phyloP scores from a whole-genome alignment of 2,113 vertebrate species.

The Nicator chloris region DNA sequence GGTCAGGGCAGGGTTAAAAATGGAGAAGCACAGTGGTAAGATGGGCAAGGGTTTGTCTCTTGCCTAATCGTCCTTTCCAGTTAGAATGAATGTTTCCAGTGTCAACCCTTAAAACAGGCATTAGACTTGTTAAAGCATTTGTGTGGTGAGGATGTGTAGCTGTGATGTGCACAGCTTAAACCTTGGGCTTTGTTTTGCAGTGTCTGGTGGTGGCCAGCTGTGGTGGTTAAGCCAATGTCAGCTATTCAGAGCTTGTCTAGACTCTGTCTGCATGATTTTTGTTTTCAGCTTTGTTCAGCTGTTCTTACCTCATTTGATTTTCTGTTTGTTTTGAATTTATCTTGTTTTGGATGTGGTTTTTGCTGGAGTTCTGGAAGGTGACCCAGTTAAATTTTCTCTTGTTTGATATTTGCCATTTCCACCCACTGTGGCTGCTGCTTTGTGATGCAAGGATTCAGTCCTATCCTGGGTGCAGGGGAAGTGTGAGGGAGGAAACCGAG shows the following conservation, averaged over 20 bases:
- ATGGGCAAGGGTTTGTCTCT: background rate
- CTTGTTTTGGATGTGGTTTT: background rate
- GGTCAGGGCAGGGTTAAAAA: background rate
- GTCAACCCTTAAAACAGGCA: background rate
- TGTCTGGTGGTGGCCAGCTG: background rate
- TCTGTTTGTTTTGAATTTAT: background rate
- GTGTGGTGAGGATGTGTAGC: background rate
- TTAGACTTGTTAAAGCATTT: background rate
- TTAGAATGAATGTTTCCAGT: background rate
- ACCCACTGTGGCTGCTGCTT: background rate
- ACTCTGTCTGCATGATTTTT: background rate
- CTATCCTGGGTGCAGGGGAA: background rate
- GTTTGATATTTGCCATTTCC: background rate
- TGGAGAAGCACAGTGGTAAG: background rate
- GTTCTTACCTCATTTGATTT: background rate
- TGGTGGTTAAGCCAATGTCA: background rate
- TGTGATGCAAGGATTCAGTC: background rate
- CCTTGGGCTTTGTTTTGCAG: background rate
- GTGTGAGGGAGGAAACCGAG: background rate
- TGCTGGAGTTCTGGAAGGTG: background rate
- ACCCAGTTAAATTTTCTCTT: background rate
- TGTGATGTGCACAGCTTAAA: background rate
- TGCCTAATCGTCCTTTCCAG: background rate
- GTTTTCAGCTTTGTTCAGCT: constrained; percentile 4
- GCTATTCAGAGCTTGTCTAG: background rate